Percentiles rank a stretch among this genome's conserved stretches.
Conservation (phyloP, 2,113 vertebrate species). For the Equus przewalskii region DNA sequence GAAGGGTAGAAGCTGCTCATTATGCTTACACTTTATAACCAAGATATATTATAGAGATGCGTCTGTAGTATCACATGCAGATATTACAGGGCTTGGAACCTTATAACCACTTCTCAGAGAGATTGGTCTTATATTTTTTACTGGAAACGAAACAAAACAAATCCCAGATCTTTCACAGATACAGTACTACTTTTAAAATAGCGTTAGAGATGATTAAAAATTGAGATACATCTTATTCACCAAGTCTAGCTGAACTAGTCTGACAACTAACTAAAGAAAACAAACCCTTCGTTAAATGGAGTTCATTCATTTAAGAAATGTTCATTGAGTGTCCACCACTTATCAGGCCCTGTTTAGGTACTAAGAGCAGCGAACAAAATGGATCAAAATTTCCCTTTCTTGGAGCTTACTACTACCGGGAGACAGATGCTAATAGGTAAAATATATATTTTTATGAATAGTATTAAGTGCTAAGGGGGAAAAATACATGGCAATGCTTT, state of each 20-base stretch:
- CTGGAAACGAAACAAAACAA: not conserved
- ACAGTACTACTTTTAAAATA: constrained; percentile 41
- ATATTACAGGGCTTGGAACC: not conserved
- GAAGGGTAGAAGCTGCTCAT: not conserved
- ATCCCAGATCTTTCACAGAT: not conserved
- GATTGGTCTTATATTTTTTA: not conserved
- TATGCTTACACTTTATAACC: not conserved
- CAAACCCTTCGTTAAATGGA: not conserved
- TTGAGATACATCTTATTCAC: not conserved
- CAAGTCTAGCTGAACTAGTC: not conserved
- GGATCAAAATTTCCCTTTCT: not conserved
- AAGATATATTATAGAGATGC: not conserved
- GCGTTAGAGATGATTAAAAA: not conserved
- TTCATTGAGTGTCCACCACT: not conserved
- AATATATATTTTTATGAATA: not conserved
- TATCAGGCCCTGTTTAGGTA: not conserved
- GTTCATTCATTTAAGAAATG: not conserved
- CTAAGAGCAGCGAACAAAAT: not conserved
- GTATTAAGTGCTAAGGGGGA: not conserved
- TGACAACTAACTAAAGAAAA: not conserved
- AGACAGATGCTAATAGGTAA: not conserved
- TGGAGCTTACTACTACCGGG: not conserved
- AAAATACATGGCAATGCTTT: not conserved
- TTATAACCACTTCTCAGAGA: not conserved
- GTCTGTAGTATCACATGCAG: not conserved